These are phyloP conservation scores for Nipponia nippon DNA, from an alignment of 2,113 vertebrate genomes.

Conservation along the genomic window DNA sequence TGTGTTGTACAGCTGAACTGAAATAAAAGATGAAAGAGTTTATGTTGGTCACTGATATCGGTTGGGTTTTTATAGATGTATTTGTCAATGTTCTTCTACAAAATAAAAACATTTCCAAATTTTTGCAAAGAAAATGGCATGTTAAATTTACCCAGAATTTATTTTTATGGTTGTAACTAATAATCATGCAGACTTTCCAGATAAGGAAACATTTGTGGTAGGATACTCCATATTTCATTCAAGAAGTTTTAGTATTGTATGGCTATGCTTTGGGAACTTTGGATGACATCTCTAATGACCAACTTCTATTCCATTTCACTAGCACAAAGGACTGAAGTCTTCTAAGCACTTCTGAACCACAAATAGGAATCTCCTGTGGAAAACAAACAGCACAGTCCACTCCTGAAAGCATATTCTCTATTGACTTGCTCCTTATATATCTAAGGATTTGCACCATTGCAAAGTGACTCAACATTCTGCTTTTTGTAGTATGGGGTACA, in stretches of 20 bases:
- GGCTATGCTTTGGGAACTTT: neutral
- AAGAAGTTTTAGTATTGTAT: neutral
- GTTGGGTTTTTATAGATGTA: neutral
- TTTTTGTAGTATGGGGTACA: neutral
- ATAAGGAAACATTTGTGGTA: neutral
- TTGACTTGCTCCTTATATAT: neutral
- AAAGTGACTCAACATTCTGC: neutral
- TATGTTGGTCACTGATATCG: neutral
- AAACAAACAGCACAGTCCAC: neutral
- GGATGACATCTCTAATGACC: neutral
- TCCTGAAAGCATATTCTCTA: neutral
- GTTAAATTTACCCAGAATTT: neutral
- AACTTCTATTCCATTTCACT: neutral
- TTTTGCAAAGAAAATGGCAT: neutral
- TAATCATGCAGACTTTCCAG: neutral
- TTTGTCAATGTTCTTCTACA: neutral
- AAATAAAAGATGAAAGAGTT: slow-evolving; percentile 39
- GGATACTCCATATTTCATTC: neutral
- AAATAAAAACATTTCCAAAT: neutral
- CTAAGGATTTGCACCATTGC: no score
- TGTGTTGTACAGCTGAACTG: slow-evolving; percentile 15
- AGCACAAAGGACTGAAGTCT: neutral
- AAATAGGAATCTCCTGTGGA: neutral
- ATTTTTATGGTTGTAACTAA: neutral
- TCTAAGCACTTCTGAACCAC: neutral